Percentiles rank a stretch among this genome's conserved stretches.
phyloP scores from a whole-genome alignment of 2,888 invertebrate genomes.

The Torymus texanus region DNA sequence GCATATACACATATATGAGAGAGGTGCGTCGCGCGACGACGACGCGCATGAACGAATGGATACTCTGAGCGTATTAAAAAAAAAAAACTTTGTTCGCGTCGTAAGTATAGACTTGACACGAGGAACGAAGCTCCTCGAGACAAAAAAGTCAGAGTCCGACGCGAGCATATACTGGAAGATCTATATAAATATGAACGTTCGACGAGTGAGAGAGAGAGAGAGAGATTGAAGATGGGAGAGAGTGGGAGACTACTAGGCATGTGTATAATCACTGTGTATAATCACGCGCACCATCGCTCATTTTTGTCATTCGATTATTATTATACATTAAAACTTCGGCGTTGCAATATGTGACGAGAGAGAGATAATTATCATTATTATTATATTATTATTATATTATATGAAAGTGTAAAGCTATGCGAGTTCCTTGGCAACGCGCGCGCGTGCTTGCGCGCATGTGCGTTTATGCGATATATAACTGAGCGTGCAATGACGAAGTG shows the following conservation, averaged over 20 bases:
- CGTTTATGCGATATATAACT: neutral
- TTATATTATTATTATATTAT: slow-evolving; percentile 26
- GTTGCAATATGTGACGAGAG: slow-evolving; percentile 25
- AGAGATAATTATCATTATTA: neutral
- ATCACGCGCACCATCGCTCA: neutral
- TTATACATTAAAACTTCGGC: neutral
- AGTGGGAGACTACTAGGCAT: neutral
- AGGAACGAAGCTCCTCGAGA: no score
- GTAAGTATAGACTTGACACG: no score
- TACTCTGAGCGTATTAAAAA: no score
- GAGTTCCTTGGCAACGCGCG: slow-evolving; percentile 30
- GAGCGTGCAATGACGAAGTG: no score
- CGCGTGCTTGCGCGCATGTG: neutral
- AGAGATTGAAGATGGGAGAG: neutral
- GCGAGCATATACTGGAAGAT: no score
- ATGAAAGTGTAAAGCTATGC: slow-evolving; percentile 29
- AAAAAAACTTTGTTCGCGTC: no score
- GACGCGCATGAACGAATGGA: no score
- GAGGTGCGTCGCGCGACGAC: no score
- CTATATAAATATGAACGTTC: neutral
- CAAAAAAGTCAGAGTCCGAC: no score
- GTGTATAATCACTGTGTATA: neutral
- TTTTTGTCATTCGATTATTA: neutral
- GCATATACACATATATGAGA: no score
- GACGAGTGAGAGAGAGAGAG: neutral